phyloP scores from a whole-genome alignment of 2,888 invertebrate genomes.

The Amblyjoppa proteus region DNA sequence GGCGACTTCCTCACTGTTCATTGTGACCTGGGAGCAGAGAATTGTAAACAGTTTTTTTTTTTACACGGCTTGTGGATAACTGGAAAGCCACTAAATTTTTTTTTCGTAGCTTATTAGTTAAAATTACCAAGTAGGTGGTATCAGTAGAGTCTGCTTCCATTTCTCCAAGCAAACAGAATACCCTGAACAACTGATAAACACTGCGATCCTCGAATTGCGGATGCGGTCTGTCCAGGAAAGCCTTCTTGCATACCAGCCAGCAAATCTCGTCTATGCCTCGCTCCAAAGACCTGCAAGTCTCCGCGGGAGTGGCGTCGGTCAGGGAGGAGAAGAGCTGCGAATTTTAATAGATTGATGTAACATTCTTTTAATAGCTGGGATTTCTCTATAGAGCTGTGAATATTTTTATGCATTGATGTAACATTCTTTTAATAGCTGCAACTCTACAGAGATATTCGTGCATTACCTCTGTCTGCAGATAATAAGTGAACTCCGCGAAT shows the following conservation, averaged over 20 bases:
- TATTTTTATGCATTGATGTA: background rate
- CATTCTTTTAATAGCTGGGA: background rate
- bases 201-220: conserved; percentile 89
- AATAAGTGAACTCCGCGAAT: conserved; percentile 92
- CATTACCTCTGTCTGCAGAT: conserved; percentile 90
- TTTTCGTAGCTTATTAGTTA: background rate
- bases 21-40: conserved; percentile 86
- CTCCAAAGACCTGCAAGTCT: conserved; percentile 80
- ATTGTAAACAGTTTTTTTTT: background rate
- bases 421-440: background rate
- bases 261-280: conserved; percentile 87
- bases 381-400: background rate
- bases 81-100: background rate
- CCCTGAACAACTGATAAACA: conserved; percentile 90
- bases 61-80: background rate
- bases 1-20: conserved; percentile 90
- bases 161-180: conserved; percentile 93
- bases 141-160: conserved; percentile 88
- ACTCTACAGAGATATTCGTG: background rate
- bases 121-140: conserved; percentile 86
- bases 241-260: conserved; percentile 92
- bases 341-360: background rate
- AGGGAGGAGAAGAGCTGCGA: conserved; percentile 84
- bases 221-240: conserved; percentile 87
- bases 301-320: conserved; percentile 81